Evolutionary conservation across 2,797 vertebrate genomes (phyloP), one percentile per base, ranked within the genome.

Genomic region (Acanthurus leucopareius): DNA sequence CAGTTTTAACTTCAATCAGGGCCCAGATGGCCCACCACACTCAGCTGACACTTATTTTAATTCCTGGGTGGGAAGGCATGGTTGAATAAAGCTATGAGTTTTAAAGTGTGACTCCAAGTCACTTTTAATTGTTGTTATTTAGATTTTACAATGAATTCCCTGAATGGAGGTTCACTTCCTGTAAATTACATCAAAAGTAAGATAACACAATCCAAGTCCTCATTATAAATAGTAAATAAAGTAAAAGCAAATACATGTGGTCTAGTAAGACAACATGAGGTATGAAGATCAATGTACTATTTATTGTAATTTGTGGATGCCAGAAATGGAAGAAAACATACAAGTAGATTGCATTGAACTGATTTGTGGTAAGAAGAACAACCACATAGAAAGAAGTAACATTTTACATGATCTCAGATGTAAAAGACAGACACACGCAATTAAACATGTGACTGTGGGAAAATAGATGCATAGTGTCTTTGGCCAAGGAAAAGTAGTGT

Each of bases 1-100:
- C 97, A 97, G 92, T 68, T 85, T 95, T 96, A 94, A 96, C 94
- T 96, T 96, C 96, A 96, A 93, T 94, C 93, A 69, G 84, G 92
- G 72, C 88, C 92, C 79, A 86, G 84, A 88, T 84, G 86, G 77
- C 78, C 53, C 44, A 28, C 17, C 25, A 1, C 7, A 5, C 51
- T 84, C 76, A 75, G 72, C 67, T 70, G 74, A 80, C 68, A 67
- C 82, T 84, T 75, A 64, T 80, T 88, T 85, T 85, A 78, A 89
- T 75, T 79, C 73, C 74, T 81, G 63, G 63, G 68, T 87, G 82
- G 77, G 72, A 82, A 76, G 61, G 38, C 47, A n/a, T 10, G 57
- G 56, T 38, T 38, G 35, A 63, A 52, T 15, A 15, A 44, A 77
- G 62, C 42, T 54, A 32, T 20, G 53, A 69, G 8, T 32, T 32